Evolutionary conservation across 2,888 invertebrate genomes (phyloP), one percentile per base, ranked within the genome.

Genomic region (Auanema freiburgensis): DNA sequence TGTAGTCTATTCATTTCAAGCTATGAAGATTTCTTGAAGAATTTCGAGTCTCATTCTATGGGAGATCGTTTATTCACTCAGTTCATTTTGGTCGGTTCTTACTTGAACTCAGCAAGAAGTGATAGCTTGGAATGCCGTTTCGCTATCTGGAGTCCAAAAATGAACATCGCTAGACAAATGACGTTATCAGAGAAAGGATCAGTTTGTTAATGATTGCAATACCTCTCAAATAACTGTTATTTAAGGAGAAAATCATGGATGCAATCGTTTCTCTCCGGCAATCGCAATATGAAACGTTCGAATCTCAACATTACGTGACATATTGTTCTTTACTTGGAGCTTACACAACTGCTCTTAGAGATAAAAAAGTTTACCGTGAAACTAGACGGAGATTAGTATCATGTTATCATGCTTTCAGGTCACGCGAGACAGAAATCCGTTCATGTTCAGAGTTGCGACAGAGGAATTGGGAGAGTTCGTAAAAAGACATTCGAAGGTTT

Each of bases 1-100:
- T 3, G 23, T 16, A 10, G 23, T 3, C 5, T 43, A 3, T 33
- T 18, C 43, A 40, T 51, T 65, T 79, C 42, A 61, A 79, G 79
- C 56, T 80, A 67, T 59, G 78, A 78, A 57, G 75, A 79, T 40
- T 61, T 80, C 16, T 66, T 80, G 40, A 63, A 63, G 49, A 63
- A 68, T 23, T 80, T 70, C 63, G 77, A 76, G 40, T 69, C 79
- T 54, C 72, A 71, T 58, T 75, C 78, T 4, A 43, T 70, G 43
- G 78, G 77, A 18, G 63, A 77, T 58, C 56, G 52, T 0, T 62
- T 67, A 46, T 80, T 79, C 52, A 59, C 76, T 0, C 33, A 49
- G 23, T 41, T 62, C 0, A 63, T 74, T 46, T 57, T 74, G 3
- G 67, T 72, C 41, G 65, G 60, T 14, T 66, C 71, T 14, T 74